Conservation (phyloP, 1,140 invertebrate genomes). For the Neotoxoptera formosana region DNA sequence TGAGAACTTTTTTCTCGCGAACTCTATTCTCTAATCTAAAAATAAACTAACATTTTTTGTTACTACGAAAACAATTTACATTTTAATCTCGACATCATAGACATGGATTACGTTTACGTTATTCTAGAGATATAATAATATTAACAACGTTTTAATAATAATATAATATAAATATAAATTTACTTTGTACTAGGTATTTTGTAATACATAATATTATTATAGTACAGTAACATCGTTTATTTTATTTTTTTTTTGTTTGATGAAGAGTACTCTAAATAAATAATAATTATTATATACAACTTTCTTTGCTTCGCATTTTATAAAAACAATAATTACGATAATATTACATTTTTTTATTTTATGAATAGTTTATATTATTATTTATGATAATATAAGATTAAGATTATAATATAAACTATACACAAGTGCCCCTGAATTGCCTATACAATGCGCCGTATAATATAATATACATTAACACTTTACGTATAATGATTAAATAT, state of each 20-base stretch:
- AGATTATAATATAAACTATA: not conserved
- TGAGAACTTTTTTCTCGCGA: not conserved
- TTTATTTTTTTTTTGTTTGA: not conserved
- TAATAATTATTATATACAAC: not conserved
- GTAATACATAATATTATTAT: not conserved
- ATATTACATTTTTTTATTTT: not conserved
- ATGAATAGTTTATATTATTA: no score
- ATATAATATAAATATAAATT: not conserved
- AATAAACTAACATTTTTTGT: not conserved
- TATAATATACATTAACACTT: not conserved
- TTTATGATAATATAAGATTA: no score
- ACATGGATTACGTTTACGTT: not conserved
- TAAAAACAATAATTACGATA: not conserved
- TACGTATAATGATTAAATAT: not conserved
- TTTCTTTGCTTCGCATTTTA: not conserved
- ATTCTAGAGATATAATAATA: not conserved
- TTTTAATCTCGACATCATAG: not conserved
- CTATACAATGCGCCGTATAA: not conserved
- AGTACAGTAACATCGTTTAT: not conserved
- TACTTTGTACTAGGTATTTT: not conserved
- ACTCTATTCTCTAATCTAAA: not conserved
- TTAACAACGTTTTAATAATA: not conserved
- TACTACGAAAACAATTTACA: not conserved
- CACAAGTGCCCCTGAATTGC: not conserved
- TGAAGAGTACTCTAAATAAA: not conserved